phyloP scores from a whole-genome alignment of 2,888 invertebrate genomes.

The Eurytoma californica region DNA sequence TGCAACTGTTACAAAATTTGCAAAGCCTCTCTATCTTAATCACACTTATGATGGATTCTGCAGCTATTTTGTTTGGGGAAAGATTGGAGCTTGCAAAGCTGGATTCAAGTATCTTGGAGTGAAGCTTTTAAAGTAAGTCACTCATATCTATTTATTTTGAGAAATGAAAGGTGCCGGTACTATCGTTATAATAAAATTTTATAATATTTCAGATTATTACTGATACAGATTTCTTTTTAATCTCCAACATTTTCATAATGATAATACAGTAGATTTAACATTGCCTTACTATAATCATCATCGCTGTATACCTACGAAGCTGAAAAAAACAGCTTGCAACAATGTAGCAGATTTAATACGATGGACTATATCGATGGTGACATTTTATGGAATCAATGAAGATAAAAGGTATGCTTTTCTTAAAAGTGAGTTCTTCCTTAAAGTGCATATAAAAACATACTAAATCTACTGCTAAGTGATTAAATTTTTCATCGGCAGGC shows the following conservation, averaged over 20 bases:
- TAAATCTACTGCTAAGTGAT: background rate
- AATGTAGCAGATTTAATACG: constrained; percentile 92
- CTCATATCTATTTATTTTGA: background rate
- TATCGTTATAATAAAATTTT: background rate
- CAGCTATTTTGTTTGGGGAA: constrained; percentile 86
- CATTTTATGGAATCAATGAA: constrained; percentile 90
- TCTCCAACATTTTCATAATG: constrained; percentile 94
- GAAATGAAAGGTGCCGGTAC: background rate
- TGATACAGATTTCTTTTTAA: constrained; percentile 95
- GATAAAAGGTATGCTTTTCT: constrained; percentile 90
- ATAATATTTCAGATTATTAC: constrained; percentile 88
- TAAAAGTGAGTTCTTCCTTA: constrained; percentile 78
- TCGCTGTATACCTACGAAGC: constrained; percentile 86
- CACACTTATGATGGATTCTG: constrained; percentile 82
- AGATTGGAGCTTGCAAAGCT: constrained; percentile 83
- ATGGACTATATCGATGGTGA: constrained; percentile 92
- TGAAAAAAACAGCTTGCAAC: constrained; percentile 91
- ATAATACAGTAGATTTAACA: constrained; percentile 79
- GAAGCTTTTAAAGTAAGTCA: constrained; percentile 86
- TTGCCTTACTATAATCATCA: constrained; percentile 94
- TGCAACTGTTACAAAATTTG: constrained; percentile 94
- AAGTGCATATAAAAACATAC: background rate
- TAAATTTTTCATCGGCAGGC: constrained; percentile 73
- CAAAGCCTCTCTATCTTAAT: constrained; percentile 77
- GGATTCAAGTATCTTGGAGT: constrained; percentile 88